Evolutionary conservation across 1,140 invertebrate genomes (phyloP).

Genomic region (Papilio helenus): DNA sequence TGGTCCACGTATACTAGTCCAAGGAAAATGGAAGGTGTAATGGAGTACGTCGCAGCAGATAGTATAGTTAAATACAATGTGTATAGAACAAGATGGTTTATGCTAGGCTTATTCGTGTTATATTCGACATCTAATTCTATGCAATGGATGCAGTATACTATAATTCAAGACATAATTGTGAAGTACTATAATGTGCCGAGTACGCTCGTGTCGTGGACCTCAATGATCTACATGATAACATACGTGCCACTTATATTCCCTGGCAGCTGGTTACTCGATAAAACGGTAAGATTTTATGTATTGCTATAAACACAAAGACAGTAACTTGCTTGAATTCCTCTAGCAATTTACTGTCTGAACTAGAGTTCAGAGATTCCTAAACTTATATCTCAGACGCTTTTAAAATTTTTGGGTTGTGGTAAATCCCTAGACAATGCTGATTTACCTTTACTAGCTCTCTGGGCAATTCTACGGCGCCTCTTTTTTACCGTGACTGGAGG

Average conservation of each 20-base stretch:
- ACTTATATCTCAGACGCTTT: no score
- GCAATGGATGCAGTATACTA: conserved; percentile 39
- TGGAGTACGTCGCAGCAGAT: neutral
- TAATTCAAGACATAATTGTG: conserved; percentile 39
- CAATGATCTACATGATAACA: conserved; percentile 38
- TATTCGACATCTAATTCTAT: conserved; percentile 26
- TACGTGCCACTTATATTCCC: conserved; percentile 39
- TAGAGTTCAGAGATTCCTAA: no score
- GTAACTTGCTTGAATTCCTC: neutral
- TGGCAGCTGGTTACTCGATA: conserved; percentile 34
- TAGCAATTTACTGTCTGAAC: no score
- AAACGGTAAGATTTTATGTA: conserved; percentile 32
- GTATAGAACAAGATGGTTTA: conserved; percentile 31
- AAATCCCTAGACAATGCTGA: no score
- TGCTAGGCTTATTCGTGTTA: conserved; percentile 22
- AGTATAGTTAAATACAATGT: conserved; percentile 24
- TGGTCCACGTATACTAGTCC: neutral
- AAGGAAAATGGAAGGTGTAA: neutral
- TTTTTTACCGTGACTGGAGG: no score
- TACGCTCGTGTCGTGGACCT: conserved; percentile 30
- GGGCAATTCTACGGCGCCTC: no score
- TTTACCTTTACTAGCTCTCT: no score
- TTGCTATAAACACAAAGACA: neutral
- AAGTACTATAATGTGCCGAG: conserved; percentile 36
- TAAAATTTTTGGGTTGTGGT: no score